A percentile compares a stretch with the other conserved stretches of the same genome.
phyloP scores from a whole-genome alignment of 37 sponge, comb jelly and placozoan genomes.

The Chondrilla cf. caribensis region DNA sequence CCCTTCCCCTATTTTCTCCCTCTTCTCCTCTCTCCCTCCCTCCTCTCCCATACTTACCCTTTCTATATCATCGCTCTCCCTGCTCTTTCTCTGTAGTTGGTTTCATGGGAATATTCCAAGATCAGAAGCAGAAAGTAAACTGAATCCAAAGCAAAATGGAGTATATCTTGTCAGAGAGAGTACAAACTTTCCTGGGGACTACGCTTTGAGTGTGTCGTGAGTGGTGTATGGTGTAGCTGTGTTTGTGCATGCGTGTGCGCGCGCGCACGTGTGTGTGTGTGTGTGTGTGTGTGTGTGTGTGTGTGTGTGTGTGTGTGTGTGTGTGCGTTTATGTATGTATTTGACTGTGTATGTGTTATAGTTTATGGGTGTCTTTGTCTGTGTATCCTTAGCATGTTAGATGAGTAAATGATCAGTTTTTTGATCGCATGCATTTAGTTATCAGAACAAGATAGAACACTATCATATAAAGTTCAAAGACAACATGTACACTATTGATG shows the following conservation, averaged over 20 bases:
- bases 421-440: too few relatives aligned
- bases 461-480: slow-evolving; percentile 67
- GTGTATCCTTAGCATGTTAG: background rate
- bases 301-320: too few relatives aligned
- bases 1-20: too few relatives aligned
- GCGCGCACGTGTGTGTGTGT: too few relatives aligned
- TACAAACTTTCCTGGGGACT: background rate
- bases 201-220: slow-evolving; percentile 83
- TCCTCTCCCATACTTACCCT: too few relatives aligned
- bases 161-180: slow-evolving; percentile 46
- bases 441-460: slow-evolving; percentile 6
- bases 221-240: slow-evolving; percentile 12
- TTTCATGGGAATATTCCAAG: slow-evolving; percentile 60
- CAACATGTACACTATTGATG: slow-evolving; percentile 83
- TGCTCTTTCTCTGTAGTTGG: slow-evolving; percentile 18
- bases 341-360: background rate
- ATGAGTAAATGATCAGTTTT: too few relatives aligned
- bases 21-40: too few relatives aligned
- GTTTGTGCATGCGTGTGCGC: background rate
- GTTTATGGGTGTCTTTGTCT: background rate
- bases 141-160: slow-evolving; percentile 45
- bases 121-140: slow-evolving; percentile 31
- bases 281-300: too few relatives aligned
- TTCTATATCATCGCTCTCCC: too few relatives aligned
- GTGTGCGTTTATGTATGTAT: background rate